Conservation (phyloP, 2,888 invertebrate species). For the Cephus runcator region DNA sequence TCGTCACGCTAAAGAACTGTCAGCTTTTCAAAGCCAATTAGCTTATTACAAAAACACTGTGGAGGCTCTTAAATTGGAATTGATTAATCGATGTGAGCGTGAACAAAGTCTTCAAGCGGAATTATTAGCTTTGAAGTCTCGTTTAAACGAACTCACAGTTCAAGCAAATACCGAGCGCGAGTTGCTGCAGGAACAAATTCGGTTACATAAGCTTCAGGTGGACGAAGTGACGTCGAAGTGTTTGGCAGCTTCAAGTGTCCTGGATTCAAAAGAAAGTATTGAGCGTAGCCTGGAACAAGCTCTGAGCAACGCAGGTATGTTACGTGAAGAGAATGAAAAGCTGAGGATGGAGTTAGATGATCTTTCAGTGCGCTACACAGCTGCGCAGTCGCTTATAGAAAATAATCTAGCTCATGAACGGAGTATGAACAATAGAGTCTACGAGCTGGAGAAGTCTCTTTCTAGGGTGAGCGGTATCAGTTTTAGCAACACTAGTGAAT, state of each 20-base stretch:
- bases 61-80: slow-evolving; percentile 52
- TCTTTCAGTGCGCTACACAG: slow-evolving; percentile 50
- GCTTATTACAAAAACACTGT: slow-evolving; percentile 53
- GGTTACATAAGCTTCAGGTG: slow-evolving; percentile 51
- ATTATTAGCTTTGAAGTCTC: slow-evolving; percentile 37
- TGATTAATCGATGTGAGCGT: slow-evolving; percentile 46
- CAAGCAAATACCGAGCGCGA: slow-evolving; percentile 30
- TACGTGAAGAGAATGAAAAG: slow-evolving; percentile 51
- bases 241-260: slow-evolving; percentile 47
- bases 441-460: slow-evolving; percentile 50
- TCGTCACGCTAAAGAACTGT: slow-evolving; percentile 56
- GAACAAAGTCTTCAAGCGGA: slow-evolving; percentile 46
- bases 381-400: slow-evolving; percentile 52
- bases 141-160: slow-evolving; percentile 36
- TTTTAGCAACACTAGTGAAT: slow-evolving; percentile 44
- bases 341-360: slow-evolving; percentile 50
- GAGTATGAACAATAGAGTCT: slow-evolving; percentile 43
- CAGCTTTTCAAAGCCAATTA: slow-evolving; percentile 54
- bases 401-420: slow-evolving; percentile 50
- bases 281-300: slow-evolving; percentile 60
- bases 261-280: slow-evolving; percentile 61
- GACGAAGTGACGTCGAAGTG: slow-evolving; percentile 59
- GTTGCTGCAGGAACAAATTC: slow-evolving; percentile 52
- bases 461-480: slow-evolving; percentile 52
- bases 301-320: slow-evolving; percentile 41